Evolutionary conservation across 2,113 vertebrate genomes (phyloP), one percentile per base, ranked within the genome.

Genomic region (Meriones unguiculatus): DNA sequence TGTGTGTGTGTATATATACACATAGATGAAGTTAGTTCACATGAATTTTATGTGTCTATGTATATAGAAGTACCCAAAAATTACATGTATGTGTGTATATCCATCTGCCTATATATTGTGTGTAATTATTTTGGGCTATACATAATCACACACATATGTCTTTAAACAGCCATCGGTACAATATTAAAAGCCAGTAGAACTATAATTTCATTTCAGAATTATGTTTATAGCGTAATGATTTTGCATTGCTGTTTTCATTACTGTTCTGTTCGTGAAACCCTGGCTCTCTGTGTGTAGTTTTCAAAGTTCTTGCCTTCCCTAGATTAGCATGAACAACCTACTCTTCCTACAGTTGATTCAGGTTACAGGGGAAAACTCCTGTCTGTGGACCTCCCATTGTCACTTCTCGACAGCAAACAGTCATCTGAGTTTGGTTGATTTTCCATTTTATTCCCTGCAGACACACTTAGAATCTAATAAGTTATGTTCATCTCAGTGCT

Each of bases 231-330:
- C 93, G 4, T 90, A 84, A 90, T 88, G 57, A 30, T 92, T 95
- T 89, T 86, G 46, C 85, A 50, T 93, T 67, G 46, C 2, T 96
- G 46, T 46, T 24, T 70, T 70, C 46, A 88, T 85, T 92, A 59
- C 89, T 86, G 75, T 75, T 96, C 20, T 12, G 62, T 77, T 95
- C 96, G 82, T 94, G n/a, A 97, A 87, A 88, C 94, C n/a, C 38
- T 59, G 84, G 50, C n/a, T 96, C 62, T 90, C 46, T 86, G 22
- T 89, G 52, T 81, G 52, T 95, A 86, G 35, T 57, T 81, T 46
- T 30, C 64, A 32, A 54, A n/a, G 30, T 41, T 46, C 70, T 85
- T 69, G 18, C 30, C 59, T 80, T 90, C 46, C 28, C 12, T 92
- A 52, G 38, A 92, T 87, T 75, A 35, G 1, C 87, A 59, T 69